phyloP scores from a whole-genome alignment of 1,140 invertebrate genomes.

The Matsumurasca onukii region DNA sequence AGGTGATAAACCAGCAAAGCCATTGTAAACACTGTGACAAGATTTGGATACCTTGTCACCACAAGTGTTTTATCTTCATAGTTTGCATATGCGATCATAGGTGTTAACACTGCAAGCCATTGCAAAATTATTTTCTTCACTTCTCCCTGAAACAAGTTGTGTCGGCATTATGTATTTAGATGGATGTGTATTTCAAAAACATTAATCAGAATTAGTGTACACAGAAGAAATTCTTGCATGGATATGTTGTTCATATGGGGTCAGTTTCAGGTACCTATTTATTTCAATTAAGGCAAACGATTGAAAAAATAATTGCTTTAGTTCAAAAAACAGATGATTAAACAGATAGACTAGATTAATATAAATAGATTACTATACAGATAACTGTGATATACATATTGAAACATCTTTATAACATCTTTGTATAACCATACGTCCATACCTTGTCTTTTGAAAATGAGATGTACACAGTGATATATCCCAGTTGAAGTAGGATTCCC shows the following conservation, averaged over 20 bases:
- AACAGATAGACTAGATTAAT: neutral
- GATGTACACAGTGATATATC: neutral
- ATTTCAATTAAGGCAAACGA: neutral
- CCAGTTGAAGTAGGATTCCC: neutral
- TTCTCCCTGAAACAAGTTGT: neutral
- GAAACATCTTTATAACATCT: neutral
- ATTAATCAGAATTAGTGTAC: neutral
- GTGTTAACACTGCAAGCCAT: neutral
- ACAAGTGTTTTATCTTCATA: neutral
- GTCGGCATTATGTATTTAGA: neutral
- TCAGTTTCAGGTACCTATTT: neutral
- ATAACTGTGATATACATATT: neutral
- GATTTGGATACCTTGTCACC: neutral
- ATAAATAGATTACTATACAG: neutral
- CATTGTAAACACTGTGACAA: neutral
- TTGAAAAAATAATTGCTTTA: neutral
- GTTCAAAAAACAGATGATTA: neutral
- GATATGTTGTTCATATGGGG: neutral
- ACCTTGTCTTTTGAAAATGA: constrained; percentile 2
- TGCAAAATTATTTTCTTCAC: neutral
- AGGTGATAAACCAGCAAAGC: neutral
- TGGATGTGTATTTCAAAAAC: neutral
- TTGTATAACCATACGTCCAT: neutral
- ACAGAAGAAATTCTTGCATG: neutral
- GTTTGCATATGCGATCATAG: neutral